Conservation (phyloP, 2,888 invertebrate genomes). For the Hemaris fuciformis region DNA sequence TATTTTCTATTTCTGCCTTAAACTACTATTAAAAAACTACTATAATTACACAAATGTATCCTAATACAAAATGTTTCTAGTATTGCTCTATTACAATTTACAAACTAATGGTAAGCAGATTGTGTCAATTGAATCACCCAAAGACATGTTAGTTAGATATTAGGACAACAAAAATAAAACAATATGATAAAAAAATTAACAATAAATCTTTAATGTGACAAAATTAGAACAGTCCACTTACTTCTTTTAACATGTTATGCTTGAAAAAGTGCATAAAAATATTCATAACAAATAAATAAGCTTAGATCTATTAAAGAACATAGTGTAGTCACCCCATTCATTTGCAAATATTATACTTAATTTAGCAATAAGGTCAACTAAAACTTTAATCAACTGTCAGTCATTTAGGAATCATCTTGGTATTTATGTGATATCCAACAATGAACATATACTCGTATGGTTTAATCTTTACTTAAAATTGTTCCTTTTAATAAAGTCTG, state of each 20-base stretch:
- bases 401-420: no score
- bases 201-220: constrained; percentile 68
- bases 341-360: not conserved
- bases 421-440: no score
- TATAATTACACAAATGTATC: constrained; percentile 11
- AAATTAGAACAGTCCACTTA: constrained; percentile 78
- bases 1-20: no score
- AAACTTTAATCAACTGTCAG: not conserved
- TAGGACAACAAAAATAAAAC: constrained; percentile 57
- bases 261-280: constrained; percentile 18
- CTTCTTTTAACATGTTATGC: constrained; percentile 31
- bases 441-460: no score
- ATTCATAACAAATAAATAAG: constrained; percentile 7
- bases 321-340: not conserved
- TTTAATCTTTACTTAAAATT: no score
- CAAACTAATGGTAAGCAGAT: constrained; percentile 64
- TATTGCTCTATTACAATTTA: not conserved
- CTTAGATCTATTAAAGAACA: constrained; percentile 2
- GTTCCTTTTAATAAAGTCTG: no score
- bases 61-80: constrained; percentile 13
- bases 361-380: not conserved
- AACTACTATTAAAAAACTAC: no score
- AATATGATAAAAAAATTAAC: constrained; percentile 42
- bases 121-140: constrained; percentile 74
- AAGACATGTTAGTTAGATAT: constrained; percentile 33